A percentile compares a stretch with the other conserved stretches of the same genome.
Conservation (phyloP, 1,140 invertebrate genomes). For the Zaprionus ornatus region DNA sequence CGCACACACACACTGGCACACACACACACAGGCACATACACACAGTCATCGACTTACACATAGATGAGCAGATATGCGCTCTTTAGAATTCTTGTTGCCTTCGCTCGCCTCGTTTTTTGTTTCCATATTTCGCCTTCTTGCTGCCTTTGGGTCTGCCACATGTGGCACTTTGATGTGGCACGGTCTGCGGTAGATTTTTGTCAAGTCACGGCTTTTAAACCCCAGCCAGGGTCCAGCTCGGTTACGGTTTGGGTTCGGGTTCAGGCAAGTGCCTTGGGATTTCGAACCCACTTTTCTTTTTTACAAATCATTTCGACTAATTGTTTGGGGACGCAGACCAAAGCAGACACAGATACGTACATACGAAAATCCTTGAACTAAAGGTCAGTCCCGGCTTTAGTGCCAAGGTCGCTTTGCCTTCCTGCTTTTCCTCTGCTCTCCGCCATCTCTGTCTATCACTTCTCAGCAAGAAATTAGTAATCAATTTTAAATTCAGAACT, state of each 20-base stretch:
- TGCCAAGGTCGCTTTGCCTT: constrained; percentile 26
- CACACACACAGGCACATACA: background rate
- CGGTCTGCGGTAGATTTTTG: constrained; percentile 35
- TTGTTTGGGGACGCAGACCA: constrained; percentile 47
- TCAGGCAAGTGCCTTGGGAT: constrained; percentile 11
- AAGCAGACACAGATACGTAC: constrained; percentile 9
- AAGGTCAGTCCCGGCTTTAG: constrained; percentile 1
- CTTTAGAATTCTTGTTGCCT: constrained; percentile 37
- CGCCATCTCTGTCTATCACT: too few relatives aligned
- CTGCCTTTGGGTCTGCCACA: constrained; percentile 6
- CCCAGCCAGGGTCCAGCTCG: background rate
- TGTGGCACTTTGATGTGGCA: constrained; percentile 56
- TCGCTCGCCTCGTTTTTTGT: constrained; percentile 3
- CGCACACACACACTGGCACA: constrained; percentile 12
- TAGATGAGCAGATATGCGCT: constrained; percentile 25
- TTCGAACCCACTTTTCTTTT: constrained; percentile 17
- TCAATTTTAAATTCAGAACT: constrained; percentile 34
- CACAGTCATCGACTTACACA: too few relatives aligned
- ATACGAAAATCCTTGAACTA: constrained; percentile 35
- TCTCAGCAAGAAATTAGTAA: background rate
- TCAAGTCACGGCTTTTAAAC: constrained; percentile 59
- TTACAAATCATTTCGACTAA: constrained; percentile 65
- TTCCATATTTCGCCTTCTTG: constrained; percentile 20
- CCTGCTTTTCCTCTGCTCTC: background rate
- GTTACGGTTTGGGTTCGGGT: constrained; percentile 6